Base-by-base conservation (phyloP, 2,113 vertebrate species). In the Paramisgurnus dabryanus region DNA sequence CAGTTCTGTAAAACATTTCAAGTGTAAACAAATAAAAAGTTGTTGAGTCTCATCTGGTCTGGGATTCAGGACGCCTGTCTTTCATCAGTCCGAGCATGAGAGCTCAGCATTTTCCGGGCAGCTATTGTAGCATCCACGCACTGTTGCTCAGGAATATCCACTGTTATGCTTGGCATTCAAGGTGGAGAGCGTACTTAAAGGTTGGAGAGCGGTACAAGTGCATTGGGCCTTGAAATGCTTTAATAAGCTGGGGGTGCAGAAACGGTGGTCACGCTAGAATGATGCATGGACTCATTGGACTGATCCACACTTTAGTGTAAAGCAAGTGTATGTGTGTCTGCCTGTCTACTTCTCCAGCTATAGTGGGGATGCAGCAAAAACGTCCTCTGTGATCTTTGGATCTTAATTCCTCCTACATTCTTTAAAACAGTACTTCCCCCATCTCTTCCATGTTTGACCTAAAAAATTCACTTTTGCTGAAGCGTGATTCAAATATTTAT, bases 161-260 rank as follows among this genome's bases (percentile, higher is more conserved):
- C 81, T 71, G 86, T 86, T 90, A 87, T 90, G 89, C 88, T 90
- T 92, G 90, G 90, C 91, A 91, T 91, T 92, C 86, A 80, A 86
- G 85, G 84, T 81, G 85, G 88, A 83, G 82, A 81, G 86, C 85
- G 73, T 76, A 87, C 86, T 86, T 89, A 90, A 92, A 88, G 87
- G 88, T 87, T 79, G 89, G 47, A 67, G 84, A 81, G 50, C 65
- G 58, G 74, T 81, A 55, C 75, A 77, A 80, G 79, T 86, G 89
- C 89, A 86, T 74, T 90, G 90, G 90, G 87, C 90, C 87, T 89
- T 93, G 89, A 91, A 92, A 58, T 84, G 73, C 86, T 90, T 90
- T 91, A 92, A 93, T 93, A 90, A 93, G 86, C 87, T 80, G 87
- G 76, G 75, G 75, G 84, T 78, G 84, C 82, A 83, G 79, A 83